Evolutionary conservation across 2,797 vertebrate species (phyloP).

Genomic region (Bovichtus diacanthus): DNA sequence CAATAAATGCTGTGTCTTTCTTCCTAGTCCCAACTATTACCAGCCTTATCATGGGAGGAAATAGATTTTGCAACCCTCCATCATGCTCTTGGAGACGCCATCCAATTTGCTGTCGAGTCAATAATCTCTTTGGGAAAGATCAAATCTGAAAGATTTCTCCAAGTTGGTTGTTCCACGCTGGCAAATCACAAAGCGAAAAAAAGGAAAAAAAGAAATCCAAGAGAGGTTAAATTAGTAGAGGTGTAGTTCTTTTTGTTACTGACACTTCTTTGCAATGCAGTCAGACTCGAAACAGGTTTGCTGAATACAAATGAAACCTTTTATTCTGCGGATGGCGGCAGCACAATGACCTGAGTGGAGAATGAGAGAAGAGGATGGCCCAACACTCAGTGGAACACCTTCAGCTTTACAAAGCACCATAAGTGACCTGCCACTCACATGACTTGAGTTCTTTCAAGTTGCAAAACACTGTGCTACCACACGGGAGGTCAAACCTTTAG

Average conservation of each 20-base stretch:
- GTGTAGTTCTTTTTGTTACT: slow-evolving; percentile 18
- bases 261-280: slow-evolving; percentile 27
- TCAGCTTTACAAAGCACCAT: slow-evolving; percentile 49
- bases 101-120: slow-evolving; percentile 69
- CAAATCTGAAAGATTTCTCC: slow-evolving; percentile 38
- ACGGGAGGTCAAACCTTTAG: neutral
- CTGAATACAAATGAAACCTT: slow-evolving; percentile 56
- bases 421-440: slow-evolving; percentile 67
- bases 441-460: slow-evolving; percentile 37
- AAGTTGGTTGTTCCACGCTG: slow-evolving; percentile 24
- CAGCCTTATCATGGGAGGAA: slow-evolving; percentile 59
- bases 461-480: neutral
- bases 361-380: slow-evolving; percentile 40
- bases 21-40: slow-evolving; percentile 50
- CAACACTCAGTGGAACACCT: slow-evolving; percentile 34
- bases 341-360: slow-evolving; percentile 46
- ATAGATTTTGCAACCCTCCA: slow-evolving; percentile 59
- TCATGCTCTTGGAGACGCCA: slow-evolving; percentile 47
- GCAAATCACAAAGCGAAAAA: slow-evolving; percentile 1
- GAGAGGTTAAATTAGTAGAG: slow-evolving; percentile 2
- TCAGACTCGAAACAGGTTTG: slow-evolving; percentile 23
- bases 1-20: slow-evolving; percentile 52
- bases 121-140: slow-evolving; percentile 65
- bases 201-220: neutral
- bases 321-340: slow-evolving; percentile 45